Evolutionary conservation across 2,797 vertebrate species (phyloP), one percentile per base, ranked within the genome.

Genomic region (Salarias fasciatus): DNA sequence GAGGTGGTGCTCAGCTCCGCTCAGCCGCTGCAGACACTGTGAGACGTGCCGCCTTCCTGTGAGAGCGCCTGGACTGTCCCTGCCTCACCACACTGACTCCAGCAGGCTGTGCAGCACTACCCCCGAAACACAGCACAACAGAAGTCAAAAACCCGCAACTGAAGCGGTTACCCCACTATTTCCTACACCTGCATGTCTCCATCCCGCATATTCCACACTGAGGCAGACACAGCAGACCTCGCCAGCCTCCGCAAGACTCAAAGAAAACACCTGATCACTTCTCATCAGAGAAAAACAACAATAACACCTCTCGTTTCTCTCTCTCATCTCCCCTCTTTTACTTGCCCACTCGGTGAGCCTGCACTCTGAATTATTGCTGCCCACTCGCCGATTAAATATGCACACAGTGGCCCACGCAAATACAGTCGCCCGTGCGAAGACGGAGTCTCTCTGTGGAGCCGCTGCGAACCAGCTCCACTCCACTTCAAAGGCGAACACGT

Each of bases 341-440:
- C 63, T 63, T 64, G 47, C 71, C 60, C 63, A 63, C 80, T 82
- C 47, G 45, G 41, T 68, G 63, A 82, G 50, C 63, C 55, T n/a
- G 28, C 60, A 29, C 64, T 71, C 63, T 53, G 57, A 77, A 77
- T 75, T 61, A 75, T 31, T 58, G 60, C 81, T 81, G 75, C 88
- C 88, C 86, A 88, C 90, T 81, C 77, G 10, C 18, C 31, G 15
- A 86, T 86, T 84, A 81, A 87, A 89, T 82, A 89, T 87, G 84
- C 86, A 89, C 57, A 46, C 69, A 55, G n/a, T 18, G 42, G 58
- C 86, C 84, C 82, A 86, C 81, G 82, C 85, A 82, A 80, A 79
- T n/a, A n/a, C 74, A 72, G 67, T 61, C 69, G 69, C 56, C 30
- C 15, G 62, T 43, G 57, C 65, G 76, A 41, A 73, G 60, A 76